Base-by-base conservation (phyloP, 2,113 vertebrate genomes). In the Cololabis saira region DNA sequence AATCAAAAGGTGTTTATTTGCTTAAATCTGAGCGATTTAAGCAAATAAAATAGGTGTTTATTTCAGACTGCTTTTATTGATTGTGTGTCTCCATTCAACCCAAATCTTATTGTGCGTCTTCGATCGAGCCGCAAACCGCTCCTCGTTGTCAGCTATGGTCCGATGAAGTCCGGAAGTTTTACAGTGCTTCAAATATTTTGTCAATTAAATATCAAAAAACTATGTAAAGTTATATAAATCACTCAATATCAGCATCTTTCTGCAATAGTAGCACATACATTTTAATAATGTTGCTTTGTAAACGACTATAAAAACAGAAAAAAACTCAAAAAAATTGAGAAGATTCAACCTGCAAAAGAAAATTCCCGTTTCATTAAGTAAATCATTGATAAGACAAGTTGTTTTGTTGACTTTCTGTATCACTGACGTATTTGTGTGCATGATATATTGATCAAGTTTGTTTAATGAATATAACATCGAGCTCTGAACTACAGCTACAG, bases 371-470 rank as follows among this genome's bases (percentile, higher is more conserved):
- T 15, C 17, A 15, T 47, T n/a, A 47, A n/a, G 12, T 45, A 45
- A 45, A 45, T 45, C n/a, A 45, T 45, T 45, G 15, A 45, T n/a
- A 45, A 27, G 43, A 45, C 43, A 45, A 45, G 18, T 74, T 52
- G 22, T 16, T 42, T 4, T 19, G 33, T 78, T 54, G 43, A 16
- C 30, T 50, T 74, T n/a, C 21, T 55, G 67, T 18, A 62, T 73
- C 33, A 78, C 17, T 47, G 44, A 12, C 5, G n/a, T 27, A 65
- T 78, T 63, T 76, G 56, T 51, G 57, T 61, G 17, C 24, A 69
- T 41, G 65, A 79, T 61, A 49, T 60, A 41, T 1, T 57, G 8
- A 80, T 71, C 79, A 72, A 52, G 22, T 66, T 78, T 43, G 51
- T 63, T 84, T 54, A 71, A 74, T 68, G 40, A 2, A 2, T 30